Evolutionary conservation across 2,888 invertebrate genomes (phyloP), one percentile per base, ranked within the genome.

Genomic region (Lepidonotus clava): DNA sequence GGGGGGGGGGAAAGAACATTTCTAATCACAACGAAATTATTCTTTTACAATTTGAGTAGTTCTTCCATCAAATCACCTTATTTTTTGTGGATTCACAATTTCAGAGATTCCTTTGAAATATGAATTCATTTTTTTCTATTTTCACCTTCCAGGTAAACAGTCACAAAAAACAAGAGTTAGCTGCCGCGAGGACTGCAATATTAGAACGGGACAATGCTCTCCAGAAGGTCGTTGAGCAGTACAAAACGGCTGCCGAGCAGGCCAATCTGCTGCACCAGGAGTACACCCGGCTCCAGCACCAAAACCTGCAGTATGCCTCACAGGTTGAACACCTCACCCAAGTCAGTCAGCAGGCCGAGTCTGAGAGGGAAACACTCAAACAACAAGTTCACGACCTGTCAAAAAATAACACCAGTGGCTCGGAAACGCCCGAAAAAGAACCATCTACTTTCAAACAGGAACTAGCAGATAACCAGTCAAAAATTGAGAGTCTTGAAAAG

Each of bases 231-330:
- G 34, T 80, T 18, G 80, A 80, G 51, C 80, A 80, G 24, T 80
- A 80, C 80, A 80, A 18, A 41, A 24, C 46, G 14, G 80, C 80
- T 11, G 80, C 80, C 24, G 80, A 80, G 34, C 80, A 80, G 28
- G 80, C 80, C 28, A 80, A 80, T 28, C 46, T 80, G 41, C 24
- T 80, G 6, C 80, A 80, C 80, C 41, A 80, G 80, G 46, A 80
- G 46, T 80, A 46, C 18, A n/a, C 41, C 1, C 21, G 46, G 1
- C 0, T 80, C 0, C 80, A 80, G 32, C 28, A 51, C 5, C 28
- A 80, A 41, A 80, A 41, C 28, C 32, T 32, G 46, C 80, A 80
- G 80, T 41, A 24, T 18, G 51, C 28, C 38, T 38, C 34, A 34
- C 36, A n/a, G 21, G n/a, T 71, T 1, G 71, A 71, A 14, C 71